Evolutionary conservation across 2,797 vertebrate genomes (phyloP).

Genomic region (Chloroceryle amazona): DNA sequence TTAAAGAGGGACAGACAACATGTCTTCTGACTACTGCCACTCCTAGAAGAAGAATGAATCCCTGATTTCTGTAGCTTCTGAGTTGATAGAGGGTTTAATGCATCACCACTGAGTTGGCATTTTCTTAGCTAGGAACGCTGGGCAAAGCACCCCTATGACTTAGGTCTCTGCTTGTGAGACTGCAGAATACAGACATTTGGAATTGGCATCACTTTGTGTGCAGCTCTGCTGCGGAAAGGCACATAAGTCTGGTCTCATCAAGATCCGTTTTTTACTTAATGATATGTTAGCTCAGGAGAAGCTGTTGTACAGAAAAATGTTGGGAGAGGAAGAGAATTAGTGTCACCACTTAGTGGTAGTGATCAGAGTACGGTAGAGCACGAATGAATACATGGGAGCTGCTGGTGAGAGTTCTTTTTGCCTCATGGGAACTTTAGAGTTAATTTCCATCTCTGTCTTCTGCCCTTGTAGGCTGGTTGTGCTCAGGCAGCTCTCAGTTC

Average conservation of each 20-base stretch:
- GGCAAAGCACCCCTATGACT: not conserved
- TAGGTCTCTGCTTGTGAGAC: not conserved
- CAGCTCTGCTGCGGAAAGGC: not conserved
- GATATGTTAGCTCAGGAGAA: not conserved
- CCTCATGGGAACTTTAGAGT: not conserved
- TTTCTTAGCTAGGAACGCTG: not conserved
- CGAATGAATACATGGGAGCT: not conserved
- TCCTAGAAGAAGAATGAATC: not conserved
- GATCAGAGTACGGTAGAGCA: not conserved
- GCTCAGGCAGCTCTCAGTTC: not conserved
- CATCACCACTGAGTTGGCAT: not conserved
- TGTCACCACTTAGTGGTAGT: not conserved
- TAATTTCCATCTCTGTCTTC: not conserved
- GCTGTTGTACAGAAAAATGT: accelerated
- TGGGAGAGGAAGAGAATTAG: not conserved
- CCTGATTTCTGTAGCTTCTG: not conserved
- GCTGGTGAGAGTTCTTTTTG: not conserved
- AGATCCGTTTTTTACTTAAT: not conserved
- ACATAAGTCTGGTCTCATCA: not conserved
- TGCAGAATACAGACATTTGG: accelerated
- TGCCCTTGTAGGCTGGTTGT: not conserved
- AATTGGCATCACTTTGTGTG: not conserved
- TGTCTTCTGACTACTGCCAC: not conserved
- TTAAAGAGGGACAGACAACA: not conserved
- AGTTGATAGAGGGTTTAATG: not conserved